phyloP scores from a whole-genome alignment of 2,113 vertebrate genomes.

The Ptyas mucosa region DNA sequence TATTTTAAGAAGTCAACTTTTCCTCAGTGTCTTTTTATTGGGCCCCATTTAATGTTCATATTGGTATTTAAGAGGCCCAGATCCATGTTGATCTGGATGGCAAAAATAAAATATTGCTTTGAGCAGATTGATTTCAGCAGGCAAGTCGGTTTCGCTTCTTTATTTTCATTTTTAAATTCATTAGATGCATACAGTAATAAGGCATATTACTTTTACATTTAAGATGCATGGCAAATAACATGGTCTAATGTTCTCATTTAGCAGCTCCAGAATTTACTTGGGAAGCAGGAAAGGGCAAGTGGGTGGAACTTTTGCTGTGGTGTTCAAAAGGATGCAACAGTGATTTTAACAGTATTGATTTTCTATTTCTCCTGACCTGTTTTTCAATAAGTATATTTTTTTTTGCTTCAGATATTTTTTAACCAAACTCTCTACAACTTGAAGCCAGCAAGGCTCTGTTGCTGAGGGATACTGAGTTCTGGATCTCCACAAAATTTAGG shows the following conservation, averaged over 20 bases:
- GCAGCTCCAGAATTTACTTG: not conserved
- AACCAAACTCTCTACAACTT: not conserved
- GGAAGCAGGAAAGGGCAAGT: not conserved
- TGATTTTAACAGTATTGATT: not conserved
- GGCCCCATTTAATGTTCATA: not conserved
- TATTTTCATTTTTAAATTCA: not conserved
- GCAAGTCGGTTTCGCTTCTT: not conserved
- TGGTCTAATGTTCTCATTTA: not conserved
- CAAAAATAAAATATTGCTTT: not conserved
- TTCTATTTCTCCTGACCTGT: rapidly evolving
- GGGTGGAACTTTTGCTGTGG: not conserved
- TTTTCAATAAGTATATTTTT: not conserved
- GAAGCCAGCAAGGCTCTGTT: not conserved
- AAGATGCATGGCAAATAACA: not conserved
- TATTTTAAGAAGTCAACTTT: not conserved
- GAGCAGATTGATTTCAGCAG: not conserved
- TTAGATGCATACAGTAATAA: not conserved
- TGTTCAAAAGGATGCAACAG: not conserved
- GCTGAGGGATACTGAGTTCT: not conserved
- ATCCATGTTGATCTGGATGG: not conserved
- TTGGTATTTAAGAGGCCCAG: not conserved
- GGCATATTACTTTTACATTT: not conserved
- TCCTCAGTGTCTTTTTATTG: not conserved
- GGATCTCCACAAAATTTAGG: not conserved
- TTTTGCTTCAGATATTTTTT: not conserved